Evolutionary conservation across 37 sponge, comb jelly and placozoan species (phyloP), one percentile per base, ranked within the genome.

Genomic region (Crambe crambe): DNA sequence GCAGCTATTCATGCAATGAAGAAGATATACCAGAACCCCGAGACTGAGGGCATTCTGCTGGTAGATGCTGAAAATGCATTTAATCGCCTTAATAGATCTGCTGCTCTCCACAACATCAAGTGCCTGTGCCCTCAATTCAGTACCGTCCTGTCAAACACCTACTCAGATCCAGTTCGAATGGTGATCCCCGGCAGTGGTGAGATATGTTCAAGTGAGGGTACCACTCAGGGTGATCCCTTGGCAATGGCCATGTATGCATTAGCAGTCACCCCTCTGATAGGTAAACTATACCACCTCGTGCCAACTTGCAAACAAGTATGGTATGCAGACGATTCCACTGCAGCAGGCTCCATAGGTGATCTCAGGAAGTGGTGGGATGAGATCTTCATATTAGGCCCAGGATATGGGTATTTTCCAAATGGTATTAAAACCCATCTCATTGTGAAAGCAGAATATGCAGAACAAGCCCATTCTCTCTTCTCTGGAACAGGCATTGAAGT

Each of bases 21-120:
- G n/a, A n/a, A n/a, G n/a, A n/a, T n/a, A n/a, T n/a, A n/a, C n/a
- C n/a, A n/a, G n/a, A n/a, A n/a, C n/a, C n/a, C n/a, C n/a, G n/a
- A n/a, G n/a, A n/a, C n/a, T n/a, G n/a, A n/a, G n/a, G n/a, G n/a
- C n/a, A n/a, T n/a, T n/a, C n/a, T n/a, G n/a, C n/a, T n/a, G 31
- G 89, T 83, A 9, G 89, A 89, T 83, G 89, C 89, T 31, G 54
- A 79, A 10, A 89, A 89, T 70, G 89, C 89, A 23, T 89, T 83
- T 54, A 89, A 83, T 56, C 37, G 58, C 21, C 40, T 89, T 36
- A 83, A 78, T 68, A 40, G 89, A 32, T 58, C 77, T 57, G 74
- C 74, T 12, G 68, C 89, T 23, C 80, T 89, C 3, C 74, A 73
- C 60, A 89, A 89, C 75, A 83, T 83, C 22, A 37, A 43, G 8